Base-by-base conservation (phyloP, 2,888 invertebrate genomes). In the Brachypterus glaber region DNA sequence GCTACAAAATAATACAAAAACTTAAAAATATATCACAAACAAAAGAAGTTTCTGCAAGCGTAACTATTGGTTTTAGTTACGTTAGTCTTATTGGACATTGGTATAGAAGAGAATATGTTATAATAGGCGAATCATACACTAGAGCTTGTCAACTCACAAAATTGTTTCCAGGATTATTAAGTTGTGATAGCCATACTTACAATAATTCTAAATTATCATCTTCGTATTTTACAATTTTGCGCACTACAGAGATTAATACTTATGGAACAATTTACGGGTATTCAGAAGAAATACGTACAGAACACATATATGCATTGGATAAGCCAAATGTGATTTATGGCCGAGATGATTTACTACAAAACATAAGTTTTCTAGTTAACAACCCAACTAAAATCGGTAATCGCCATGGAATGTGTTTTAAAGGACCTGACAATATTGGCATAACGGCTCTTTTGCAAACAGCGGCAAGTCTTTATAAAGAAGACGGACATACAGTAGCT, bases 121-220 rank as follows among this genome's bases (percentile, higher is more conserved):
- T 27, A 13, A 27, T 27, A 9, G 27, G 27, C 7, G 12, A 27
- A 27, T 5, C 8, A 11, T 9, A 9, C 7, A 5, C 4, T 9
- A 27, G 12, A 27, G 8, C 27, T 5, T 9, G 7, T 5, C 8
- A 5, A 13, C 12, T 9, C 5, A 9, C 12, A 5, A 27, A 5
- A 5, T 11, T 9, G 5, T 27, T 11, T 13, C 27, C 27, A 9
- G 12, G 12, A 9, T 13, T 11, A 27, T 11, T 27, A 5, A 11
- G 4, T 4, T 27, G 27, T 11, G 27, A 27, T 13, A 11, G 12
- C 12, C 27, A 11, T 9, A 27, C 27, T 9, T 27, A 11, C 27
- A 27, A 27, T 11, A 27, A 27, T 13, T 27, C 27, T 4, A 27
- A 27, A 13, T 13, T 27, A 11, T 27, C 27, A 4, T 27, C 27